A percentile compares a stretch with the other conserved stretches of the same genome.
Conservation (phyloP, 2,888 invertebrate species). For the Noctua fimbriata region DNA sequence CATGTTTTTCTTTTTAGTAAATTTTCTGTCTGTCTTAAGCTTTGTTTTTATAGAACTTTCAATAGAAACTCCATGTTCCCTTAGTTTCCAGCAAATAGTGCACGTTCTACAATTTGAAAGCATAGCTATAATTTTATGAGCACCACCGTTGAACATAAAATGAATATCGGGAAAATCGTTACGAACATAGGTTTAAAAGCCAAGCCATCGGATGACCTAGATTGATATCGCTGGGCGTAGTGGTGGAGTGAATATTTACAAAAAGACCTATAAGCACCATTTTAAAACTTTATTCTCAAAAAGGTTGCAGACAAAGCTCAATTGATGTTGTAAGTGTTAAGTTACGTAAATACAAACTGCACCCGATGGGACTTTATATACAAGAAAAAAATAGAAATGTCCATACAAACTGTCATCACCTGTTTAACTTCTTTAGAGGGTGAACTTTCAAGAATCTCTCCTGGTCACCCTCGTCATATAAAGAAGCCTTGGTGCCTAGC, state of each 20-base stretch:
- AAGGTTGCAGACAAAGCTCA: neutral
- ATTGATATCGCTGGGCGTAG: neutral
- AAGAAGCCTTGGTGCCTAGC: neutral
- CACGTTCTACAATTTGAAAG: neutral
- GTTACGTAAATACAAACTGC: neutral
- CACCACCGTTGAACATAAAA: neutral
- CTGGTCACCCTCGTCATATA: neutral
- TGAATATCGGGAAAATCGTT: neutral
- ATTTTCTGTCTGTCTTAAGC: neutral
- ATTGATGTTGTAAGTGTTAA: neutral
- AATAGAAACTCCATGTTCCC: neutral
- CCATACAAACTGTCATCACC: neutral
- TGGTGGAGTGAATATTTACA: neutral
- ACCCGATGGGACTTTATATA: neutral
- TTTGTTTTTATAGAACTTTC: neutral
- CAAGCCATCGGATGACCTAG: constrained; percentile 10
- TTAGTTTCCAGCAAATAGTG: neutral
- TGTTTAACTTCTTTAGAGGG: neutral
- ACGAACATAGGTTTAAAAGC: neutral
- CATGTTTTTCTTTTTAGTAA: too few relatives aligned
- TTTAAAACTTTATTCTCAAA: neutral
- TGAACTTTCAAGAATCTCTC: neutral
- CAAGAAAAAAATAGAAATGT: neutral
- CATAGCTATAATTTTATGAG: neutral
- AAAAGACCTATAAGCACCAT: neutral